These are phyloP conservation scores for Acanthisitta chloris DNA, from an alignment of 2,113 vertebrate species.

Conservation along the genomic window DNA sequence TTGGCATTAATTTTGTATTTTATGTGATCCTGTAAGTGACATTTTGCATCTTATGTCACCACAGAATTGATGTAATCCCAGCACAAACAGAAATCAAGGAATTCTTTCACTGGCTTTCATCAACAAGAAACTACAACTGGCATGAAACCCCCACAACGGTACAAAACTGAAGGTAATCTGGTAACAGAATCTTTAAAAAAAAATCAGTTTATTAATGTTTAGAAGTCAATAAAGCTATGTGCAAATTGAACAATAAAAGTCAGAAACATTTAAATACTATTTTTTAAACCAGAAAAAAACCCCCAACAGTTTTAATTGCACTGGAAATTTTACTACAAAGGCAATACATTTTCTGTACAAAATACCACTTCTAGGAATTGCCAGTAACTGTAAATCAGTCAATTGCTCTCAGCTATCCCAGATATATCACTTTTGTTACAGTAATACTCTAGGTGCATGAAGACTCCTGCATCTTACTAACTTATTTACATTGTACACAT, in stretches of 20 bases:
- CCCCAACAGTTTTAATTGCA: constrained; percentile 77
- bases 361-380: constrained; percentile 58
- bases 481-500: constrained; percentile 66
- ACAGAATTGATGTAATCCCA: background rate
- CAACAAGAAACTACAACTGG: background rate
- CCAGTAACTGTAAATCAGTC: constrained; percentile 51
- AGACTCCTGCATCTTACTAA: constrained; percentile 40
- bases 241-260: constrained; percentile 80
- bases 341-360: constrained; percentile 56
- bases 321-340: constrained; percentile 76
- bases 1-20: background rate
- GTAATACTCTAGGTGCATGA: constrained; percentile 67
- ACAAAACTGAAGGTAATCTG: constrained; percentile 4
- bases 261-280: constrained; percentile 84
- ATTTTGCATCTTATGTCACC: background rate
- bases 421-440: constrained; percentile 66
- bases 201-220: constrained; percentile 86
- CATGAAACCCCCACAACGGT: background rate
- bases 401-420: constrained; percentile 39
- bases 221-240: constrained; percentile 83
- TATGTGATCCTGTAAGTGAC: background rate
- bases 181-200: constrained; percentile 59
- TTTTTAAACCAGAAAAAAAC: constrained; percentile 55
- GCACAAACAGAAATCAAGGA: background rate
- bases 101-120: background rate